These are phyloP conservation scores for Napeogenes inachia DNA, from an alignment of 2,888 invertebrate species.

Conservation along the genomic window DNA sequence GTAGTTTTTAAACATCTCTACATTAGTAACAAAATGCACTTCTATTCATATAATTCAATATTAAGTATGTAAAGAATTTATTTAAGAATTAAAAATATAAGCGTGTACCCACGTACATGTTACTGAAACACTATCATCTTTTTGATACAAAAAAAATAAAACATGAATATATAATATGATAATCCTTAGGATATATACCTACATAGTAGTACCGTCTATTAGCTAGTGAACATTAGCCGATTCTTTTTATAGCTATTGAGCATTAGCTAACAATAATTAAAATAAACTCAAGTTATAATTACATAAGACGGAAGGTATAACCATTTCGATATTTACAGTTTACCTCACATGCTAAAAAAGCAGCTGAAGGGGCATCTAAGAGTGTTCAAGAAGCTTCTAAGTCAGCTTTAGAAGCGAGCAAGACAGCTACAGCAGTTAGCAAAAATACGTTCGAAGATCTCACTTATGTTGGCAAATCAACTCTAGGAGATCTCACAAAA, in stretches of 20 bases:
- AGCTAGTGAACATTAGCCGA: too few species aligned
- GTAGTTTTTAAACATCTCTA: neutral
- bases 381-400: conserved; percentile 91
- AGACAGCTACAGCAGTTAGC: conserved; percentile 91
- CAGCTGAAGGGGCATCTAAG: conserved; percentile 88
- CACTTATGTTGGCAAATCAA: conserved; percentile 93
- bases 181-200: too few species aligned
- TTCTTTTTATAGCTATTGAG: too few species aligned
- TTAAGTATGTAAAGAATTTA: neutral
- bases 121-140: conserved; percentile 3
- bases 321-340: conserved; percentile 68
- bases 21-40: conserved; percentile 1
- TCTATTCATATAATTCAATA: neutral
- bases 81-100: too few species aligned
- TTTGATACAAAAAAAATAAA: neutral
- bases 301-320: neutral
- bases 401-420: conserved; percentile 89
- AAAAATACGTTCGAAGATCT: conserved; percentile 93
- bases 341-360: conserved; percentile 92
- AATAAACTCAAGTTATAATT: too few species aligned
- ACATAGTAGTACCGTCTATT: too few species aligned
- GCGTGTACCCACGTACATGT: neutral
- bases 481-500: conserved; percentile 92
- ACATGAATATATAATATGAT: too few species aligned
- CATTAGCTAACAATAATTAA: too few species aligned